Conservation (phyloP, 2,888 invertebrate species). For the Lamellibrachia columna region DNA sequence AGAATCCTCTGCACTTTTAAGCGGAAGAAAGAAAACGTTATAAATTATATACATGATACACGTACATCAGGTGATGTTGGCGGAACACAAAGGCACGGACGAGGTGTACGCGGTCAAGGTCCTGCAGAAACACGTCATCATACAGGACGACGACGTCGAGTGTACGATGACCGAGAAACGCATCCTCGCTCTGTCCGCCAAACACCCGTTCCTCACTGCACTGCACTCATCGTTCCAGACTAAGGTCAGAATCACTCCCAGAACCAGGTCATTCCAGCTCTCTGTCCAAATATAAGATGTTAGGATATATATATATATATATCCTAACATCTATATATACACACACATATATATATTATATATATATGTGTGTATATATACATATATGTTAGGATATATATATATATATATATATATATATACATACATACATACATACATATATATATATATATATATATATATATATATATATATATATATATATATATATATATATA, state of each 20-base stretch:
- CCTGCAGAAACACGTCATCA: conserved; percentile 96
- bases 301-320: too few species aligned
- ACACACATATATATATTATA: too few species aligned
- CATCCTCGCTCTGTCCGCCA: conserved; percentile 94
- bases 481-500: too few species aligned
- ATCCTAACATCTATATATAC: too few species aligned
- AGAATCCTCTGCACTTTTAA: too few species aligned
- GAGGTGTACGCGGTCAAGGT: conserved; percentile 81
- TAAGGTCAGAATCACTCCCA: conserved; percentile 68
- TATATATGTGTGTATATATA: background rate
- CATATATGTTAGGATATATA: too few species aligned
- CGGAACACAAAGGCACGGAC: conserved; percentile 90
- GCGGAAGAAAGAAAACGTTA: too few species aligned
- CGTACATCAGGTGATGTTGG: conserved; percentile 85
- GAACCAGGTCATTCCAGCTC: background rate
- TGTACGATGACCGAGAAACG: conserved; percentile 99
- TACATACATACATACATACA: too few species aligned
- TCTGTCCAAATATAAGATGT: background rate
- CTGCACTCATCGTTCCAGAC: conserved; percentile 98
- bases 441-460: too few species aligned
- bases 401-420: too few species aligned
- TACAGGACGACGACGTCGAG: conserved; percentile 99
- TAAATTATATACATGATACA: too few species aligned
- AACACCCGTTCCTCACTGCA: conserved; percentile 97
- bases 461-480: too few species aligned